Evolutionary conservation across 2,797 vertebrate species (phyloP), one percentile per base, ranked within the genome.

Genomic region (Smutsia temminckii): DNA sequence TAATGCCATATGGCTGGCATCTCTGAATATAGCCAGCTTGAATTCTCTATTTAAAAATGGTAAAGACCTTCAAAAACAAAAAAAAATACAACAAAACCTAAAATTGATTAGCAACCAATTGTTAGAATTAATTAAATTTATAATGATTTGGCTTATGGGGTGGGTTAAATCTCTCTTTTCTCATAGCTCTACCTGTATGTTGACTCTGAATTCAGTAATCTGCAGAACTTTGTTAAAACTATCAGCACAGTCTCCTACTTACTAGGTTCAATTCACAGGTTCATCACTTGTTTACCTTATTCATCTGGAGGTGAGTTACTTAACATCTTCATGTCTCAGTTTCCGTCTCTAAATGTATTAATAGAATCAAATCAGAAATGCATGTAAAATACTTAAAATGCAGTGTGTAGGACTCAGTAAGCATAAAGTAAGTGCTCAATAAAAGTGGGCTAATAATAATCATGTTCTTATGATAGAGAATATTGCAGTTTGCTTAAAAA

Each of bases 1-100:
- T 93, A 94, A 89, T 93, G 89, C 89, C 79, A 89, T 95, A 95
- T 96, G 88, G 53, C 74, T 94, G 53, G 64, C 40, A 91, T 92
- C 59, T 96, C 85, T 94, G 90, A 90, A 97, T n/a, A 92, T 88
- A 95, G 81, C 53, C n/a, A 96, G 85, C 40, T 84, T 94, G 51
- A 96, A 94, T 37, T 90, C 94, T 37, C 40, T 75, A 42, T 90
- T 94, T 68, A 51, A 95, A 94, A 85, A 63, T 34, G 46, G 16
- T 85, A 86, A 85, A 92, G 68, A 71, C 40, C 40, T 95, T 96
- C 81, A 96, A 74, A 88, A 51, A 69, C 87, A 84, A 27, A 23
- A 14, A 14, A 40, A 32, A 92, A 96, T 90, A 61, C 42, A 57
- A 14, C 11, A 69, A n/a, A 91, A 66, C 7, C 18, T 55, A 85